A percentile compares a stretch with the other conserved stretches of the same genome.
Evolutionary conservation across 2,113 vertebrate genomes (phyloP).

Genomic region (Hydropotes inermis): DNA sequence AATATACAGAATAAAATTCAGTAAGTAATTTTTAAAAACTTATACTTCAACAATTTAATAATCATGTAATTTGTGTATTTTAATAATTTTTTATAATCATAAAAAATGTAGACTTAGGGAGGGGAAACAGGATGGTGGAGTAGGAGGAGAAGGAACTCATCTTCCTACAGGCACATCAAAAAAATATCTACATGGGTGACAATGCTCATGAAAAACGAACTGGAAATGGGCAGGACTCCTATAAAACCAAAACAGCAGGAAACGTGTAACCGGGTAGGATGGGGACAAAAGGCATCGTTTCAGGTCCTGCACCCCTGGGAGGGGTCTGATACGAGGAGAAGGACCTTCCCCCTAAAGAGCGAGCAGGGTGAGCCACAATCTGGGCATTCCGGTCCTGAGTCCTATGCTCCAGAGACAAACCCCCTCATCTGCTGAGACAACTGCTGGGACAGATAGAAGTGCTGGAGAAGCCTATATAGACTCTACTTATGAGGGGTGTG

Average conservation of each 20-base stretch:
- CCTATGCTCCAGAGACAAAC: not conserved
- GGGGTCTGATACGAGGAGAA: not conserved
- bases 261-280: fast-evolving
- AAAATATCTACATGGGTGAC: not conserved
- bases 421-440: not conserved
- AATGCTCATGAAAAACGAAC: not conserved
- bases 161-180: not conserved
- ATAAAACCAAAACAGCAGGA: not conserved
- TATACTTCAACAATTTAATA: not conserved
- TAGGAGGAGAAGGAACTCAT: not conserved
- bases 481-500: not conserved
- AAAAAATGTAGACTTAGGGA: not conserved
- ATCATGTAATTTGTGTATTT: not conserved
- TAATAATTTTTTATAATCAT: not conserved
- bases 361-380: not conserved
- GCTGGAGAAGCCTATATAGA: not conserved
- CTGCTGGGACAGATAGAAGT: not conserved
- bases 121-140: not conserved
- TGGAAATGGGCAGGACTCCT: not conserved
- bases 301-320: not conserved
- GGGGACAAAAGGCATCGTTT: not conserved
- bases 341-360: not conserved
- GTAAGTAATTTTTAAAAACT: not conserved
- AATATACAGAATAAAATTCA: not conserved
- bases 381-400: not conserved